Base-by-base conservation (phyloP, 92 coral and sea anemone genomes). In the Siderastrea radians region DNA sequence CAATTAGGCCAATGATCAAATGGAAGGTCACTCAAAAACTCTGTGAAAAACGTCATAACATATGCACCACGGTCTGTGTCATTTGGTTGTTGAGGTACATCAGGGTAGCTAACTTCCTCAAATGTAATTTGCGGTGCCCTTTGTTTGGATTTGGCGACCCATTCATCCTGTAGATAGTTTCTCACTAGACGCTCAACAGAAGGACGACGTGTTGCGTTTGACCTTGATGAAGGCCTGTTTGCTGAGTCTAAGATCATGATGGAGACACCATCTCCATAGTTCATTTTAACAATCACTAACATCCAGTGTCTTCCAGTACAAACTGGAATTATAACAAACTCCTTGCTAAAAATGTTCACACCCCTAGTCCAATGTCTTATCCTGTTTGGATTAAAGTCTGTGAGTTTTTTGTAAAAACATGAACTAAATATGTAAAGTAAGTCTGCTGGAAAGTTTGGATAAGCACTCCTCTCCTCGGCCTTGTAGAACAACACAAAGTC, bases 391-490 rank as follows among this genome's bases (percentile, higher is more conserved):
- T 75, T 55, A 57, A 75, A 75, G 65, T 9, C 65, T 54, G 50
- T 57, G 2, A 75, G 79, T 53, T 54, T 75, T 54, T 75, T 75
- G n/a, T 52, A 57, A 75, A 75, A 75, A n/a, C 79, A 75, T 75
- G 79, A 57, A 49, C 79, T 75, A 15, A 75, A 75, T 3, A 19
- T 75, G 10, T 3, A 75, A 11, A 53, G n/a, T 17, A 16, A 54
- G 64, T 75, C n/a, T 3, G 65, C 65, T 53, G 79, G n/a, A 53
- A 75, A 26, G 2, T 6, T n/a, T 17, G 78, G 6, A 52, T 7
- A 61, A 52, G 63, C 47, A 55, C 65, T 75, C 63, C 19, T 75
- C 9, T 55, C 79, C 13, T 75, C 64, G 1, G 65, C 79, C 5
- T 38, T 53, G 49, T 75, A 10, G 49, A 54, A 75, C 3, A 75